Evolutionary conservation across 2,888 invertebrate genomes (phyloP).

Genomic region (Pristionchus fissidentatus): DNA sequence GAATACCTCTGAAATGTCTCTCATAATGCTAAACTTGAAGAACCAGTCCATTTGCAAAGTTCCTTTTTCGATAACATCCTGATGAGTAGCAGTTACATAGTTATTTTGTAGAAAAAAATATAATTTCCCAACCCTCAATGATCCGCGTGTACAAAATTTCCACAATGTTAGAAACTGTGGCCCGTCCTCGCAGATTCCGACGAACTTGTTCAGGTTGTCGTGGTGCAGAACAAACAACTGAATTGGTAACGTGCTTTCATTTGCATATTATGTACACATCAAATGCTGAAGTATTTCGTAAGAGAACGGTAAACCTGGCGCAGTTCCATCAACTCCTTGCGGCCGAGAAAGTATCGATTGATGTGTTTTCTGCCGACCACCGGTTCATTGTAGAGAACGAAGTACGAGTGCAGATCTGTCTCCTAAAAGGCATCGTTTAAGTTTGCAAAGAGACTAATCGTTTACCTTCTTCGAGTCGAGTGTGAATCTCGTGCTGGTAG

Average conservation of each 20-base stretch:
- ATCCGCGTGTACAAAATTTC: constrained; percentile 22
- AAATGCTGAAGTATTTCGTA: background rate
- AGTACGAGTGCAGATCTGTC: constrained; percentile 3
- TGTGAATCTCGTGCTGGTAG: constrained; percentile 37
- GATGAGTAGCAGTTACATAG: background rate
- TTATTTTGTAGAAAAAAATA: background rate
- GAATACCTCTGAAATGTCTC: constrained; percentile 36
- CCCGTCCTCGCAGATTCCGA: constrained; percentile 38
- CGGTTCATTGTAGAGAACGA: constrained; percentile 17
- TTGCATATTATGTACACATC: background rate
- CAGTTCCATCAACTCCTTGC: background rate
- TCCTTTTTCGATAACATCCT: constrained; percentile 43
- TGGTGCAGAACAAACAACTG: constrained; percentile 30
- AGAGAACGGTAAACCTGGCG: background rate
- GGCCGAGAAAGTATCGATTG: background rate
- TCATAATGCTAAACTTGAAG: constrained; percentile 46
- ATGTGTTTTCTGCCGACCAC: constrained; percentile 21
- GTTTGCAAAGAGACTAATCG: background rate
- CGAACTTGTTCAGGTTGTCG: constrained; percentile 47
- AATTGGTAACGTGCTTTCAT: background rate
- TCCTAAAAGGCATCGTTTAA: background rate
- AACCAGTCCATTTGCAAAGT: constrained; percentile 40
- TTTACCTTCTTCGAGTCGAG: constrained; percentile 41
- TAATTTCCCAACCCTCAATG: background rate
- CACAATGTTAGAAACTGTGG: constrained; percentile 35